These are phyloP conservation scores for Choristoneura rosaceana DNA, from an alignment of 2,888 invertebrate genomes.

Conservation along the genomic window DNA sequence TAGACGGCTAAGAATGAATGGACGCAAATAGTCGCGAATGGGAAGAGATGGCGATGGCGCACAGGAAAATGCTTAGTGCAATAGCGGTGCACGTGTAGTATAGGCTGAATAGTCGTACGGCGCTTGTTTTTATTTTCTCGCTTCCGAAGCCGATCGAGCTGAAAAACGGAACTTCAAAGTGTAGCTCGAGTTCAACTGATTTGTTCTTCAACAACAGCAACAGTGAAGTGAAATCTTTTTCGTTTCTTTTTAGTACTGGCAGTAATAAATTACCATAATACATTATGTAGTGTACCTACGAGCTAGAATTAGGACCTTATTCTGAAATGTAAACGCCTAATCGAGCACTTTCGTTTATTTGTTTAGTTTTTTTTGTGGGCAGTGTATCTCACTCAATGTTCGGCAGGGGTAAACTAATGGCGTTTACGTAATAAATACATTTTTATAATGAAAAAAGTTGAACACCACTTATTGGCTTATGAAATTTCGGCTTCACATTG, in stretches of 20 bases:
- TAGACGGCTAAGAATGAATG: slow-evolving; percentile 32
- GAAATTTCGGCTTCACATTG: no score
- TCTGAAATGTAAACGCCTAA: no score
- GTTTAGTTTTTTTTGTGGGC: no score
- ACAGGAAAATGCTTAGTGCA: slow-evolving; percentile 36
- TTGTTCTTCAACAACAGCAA: slow-evolving; percentile 5
- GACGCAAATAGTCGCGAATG: slow-evolving; percentile 35
- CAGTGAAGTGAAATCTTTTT: not conserved
- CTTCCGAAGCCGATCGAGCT: slow-evolving; percentile 23
- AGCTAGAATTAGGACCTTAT: no score
- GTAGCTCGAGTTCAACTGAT: slow-evolving; percentile 11
- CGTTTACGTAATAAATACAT: no score
- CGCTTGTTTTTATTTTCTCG: slow-evolving; percentile 32
- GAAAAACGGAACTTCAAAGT: slow-evolving; percentile 24
- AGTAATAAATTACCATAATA: no score
- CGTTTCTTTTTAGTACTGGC: not conserved
- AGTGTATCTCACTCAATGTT: no score
- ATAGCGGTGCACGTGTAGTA: slow-evolving; percentile 20
- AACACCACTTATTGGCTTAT: no score
- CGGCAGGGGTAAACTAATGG: no score
- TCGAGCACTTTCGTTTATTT: no score
- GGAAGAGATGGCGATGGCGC: slow-evolving; percentile 30
- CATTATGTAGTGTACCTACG: no score
- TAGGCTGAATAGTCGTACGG: slow-evolving; percentile 32
- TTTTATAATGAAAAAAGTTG: no score